These are phyloP conservation scores for Coenobita brevimanus DNA, from an alignment of 1,140 invertebrate species.

Conservation along the genomic window DNA sequence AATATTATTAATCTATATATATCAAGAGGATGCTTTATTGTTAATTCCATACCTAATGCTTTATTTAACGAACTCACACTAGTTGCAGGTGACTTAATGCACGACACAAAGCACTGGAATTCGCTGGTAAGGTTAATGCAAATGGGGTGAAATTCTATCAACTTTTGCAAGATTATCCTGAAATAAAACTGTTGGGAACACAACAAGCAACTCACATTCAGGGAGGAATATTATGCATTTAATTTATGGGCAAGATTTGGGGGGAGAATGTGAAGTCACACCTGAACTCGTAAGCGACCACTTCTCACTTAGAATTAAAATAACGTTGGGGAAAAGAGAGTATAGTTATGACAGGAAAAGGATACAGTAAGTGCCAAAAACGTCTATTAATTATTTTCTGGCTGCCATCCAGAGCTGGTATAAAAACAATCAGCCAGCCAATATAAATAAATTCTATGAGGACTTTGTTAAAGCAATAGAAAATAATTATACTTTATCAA, in stretches of 20 bases:
- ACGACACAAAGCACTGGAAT: too few relatives aligned
- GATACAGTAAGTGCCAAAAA: too few relatives aligned
- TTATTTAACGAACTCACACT: not conserved
- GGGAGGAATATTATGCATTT: not conserved
- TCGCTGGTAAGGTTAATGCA: too few relatives aligned
- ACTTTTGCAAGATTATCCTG: not conserved
- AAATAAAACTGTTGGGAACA: not conserved
- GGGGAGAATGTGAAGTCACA: too few relatives aligned
- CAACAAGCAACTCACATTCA: not conserved
- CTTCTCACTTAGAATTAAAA: too few relatives aligned
- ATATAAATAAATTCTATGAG: not conserved
- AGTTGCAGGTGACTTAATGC: not conserved
- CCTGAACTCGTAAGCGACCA: too few relatives aligned
- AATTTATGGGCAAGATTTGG: not conserved
- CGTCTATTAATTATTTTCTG: too few relatives aligned
- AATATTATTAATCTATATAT: too few relatives aligned
- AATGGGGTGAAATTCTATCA: slow-evolving; percentile 1
- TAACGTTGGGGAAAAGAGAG: not conserved
- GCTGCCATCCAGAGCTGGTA: too few relatives aligned
- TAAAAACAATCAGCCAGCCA: not conserved
- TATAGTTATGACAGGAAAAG: not conserved
- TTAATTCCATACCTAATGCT: not conserved
- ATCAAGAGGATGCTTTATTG: not conserved
- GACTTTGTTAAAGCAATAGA: too few relatives aligned
- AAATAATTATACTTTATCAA: not conserved